Evolutionary conservation across 2,797 vertebrate genomes (phyloP).

Genomic region (Echiichthys vipera): DNA sequence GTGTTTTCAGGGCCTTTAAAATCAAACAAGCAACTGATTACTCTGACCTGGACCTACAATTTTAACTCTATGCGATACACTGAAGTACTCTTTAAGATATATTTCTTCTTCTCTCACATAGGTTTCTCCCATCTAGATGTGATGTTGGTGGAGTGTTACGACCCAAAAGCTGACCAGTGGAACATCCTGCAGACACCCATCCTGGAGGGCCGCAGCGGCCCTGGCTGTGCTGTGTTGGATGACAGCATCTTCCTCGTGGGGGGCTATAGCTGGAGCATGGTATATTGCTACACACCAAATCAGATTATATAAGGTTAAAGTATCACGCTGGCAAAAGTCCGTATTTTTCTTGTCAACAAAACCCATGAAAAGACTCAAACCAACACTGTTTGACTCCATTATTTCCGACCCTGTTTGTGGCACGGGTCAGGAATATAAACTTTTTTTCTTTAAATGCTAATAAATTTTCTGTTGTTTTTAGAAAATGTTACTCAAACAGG

Average conservation of each 20-base stretch:
- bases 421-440: background rate
- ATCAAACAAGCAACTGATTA: background rate
- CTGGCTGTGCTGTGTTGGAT: conserved; percentile 94
- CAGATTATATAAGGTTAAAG: background rate
- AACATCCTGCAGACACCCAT: conserved; percentile 98
- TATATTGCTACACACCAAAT: conserved; percentile 60
- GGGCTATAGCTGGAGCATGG: conserved; percentile 99
- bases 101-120: conserved; percentile 60
- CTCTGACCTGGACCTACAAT: background rate
- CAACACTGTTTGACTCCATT: too few species aligned
- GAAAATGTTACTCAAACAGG: background rate
- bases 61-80: background rate
- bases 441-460: background rate
- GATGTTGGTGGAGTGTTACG: conserved; percentile 98
- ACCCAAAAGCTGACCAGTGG: conserved; percentile 99
- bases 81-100: background rate
- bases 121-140: conserved; percentile 98
- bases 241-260: conserved; percentile 98
- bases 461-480: background rate
- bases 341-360: background rate
- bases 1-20: background rate
- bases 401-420: too few species aligned
- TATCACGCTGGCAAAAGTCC: background rate
- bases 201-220: conserved; percentile 97
- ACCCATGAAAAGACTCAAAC: background rate